phyloP scores from a whole-genome alignment of 2,797 vertebrate genomes.

The Amniataba percoides region DNA sequence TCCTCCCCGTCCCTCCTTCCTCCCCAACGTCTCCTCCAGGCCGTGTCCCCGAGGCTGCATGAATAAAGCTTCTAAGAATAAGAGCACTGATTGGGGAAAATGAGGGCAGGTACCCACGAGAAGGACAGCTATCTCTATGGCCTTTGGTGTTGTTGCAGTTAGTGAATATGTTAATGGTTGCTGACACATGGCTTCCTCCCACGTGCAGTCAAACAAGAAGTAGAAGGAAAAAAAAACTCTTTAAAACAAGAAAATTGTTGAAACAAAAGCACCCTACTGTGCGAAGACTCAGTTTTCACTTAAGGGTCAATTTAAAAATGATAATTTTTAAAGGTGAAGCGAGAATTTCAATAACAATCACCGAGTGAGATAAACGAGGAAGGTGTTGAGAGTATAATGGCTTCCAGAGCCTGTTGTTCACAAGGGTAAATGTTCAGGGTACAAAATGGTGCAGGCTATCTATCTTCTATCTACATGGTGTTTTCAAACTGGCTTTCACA shows the following conservation, averaged over 20 bases:
- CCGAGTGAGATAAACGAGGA: not conserved
- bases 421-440: slow-evolving; percentile 7
- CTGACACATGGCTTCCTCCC: slow-evolving; percentile 45
- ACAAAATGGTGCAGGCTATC: slow-evolving; percentile 13
- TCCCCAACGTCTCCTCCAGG: slow-evolving; percentile 27
- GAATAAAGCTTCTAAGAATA: slow-evolving; percentile 63
- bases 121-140: slow-evolving; percentile 23
- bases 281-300: slow-evolving; percentile 4
- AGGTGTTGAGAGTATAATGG: not conserved
- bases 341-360: slow-evolving; percentile 1
- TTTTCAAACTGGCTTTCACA: slow-evolving; percentile 11
- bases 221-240: not conserved
- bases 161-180: slow-evolving; percentile 55
- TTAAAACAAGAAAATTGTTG: slow-evolving; percentile 15
- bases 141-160: slow-evolving; percentile 42
- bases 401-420: slow-evolving; percentile 7
- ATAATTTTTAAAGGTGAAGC: slow-evolving; percentile 6
- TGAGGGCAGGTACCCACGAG: slow-evolving; percentile 46
- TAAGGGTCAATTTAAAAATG: not conserved
- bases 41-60: slow-evolving; percentile 43
- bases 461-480: not conserved
- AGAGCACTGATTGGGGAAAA: slow-evolving; percentile 60
- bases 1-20: too few species aligned
- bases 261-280: slow-evolving; percentile 19
- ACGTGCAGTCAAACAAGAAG: slow-evolving; percentile 2